Evolutionary conservation across 2,888 invertebrate genomes (phyloP).

Genomic region (Anticlea derivata): DNA sequence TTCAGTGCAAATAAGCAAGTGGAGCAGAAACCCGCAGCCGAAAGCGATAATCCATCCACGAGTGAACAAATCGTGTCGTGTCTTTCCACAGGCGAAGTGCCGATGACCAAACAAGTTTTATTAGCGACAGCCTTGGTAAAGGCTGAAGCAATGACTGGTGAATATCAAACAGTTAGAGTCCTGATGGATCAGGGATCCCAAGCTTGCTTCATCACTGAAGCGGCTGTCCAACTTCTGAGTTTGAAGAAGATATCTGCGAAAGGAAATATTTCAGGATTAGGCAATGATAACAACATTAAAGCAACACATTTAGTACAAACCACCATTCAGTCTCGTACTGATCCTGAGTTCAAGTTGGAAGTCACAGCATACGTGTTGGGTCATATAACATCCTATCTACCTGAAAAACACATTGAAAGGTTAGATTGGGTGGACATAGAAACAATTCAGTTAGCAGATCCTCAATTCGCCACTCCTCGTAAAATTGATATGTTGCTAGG

Average conservation of each 20-base stretch:
- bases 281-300: not conserved
- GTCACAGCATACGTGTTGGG: not conserved
- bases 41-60: not conserved
- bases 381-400: not conserved
- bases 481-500: conserved; percentile 1
- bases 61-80: not conserved
- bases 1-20: not conserved
- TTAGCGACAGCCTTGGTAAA: conserved; percentile 1
- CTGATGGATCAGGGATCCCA: conserved; percentile 6
- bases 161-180: not conserved
- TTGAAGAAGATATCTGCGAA: not conserved
- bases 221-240: not conserved
- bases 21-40: not conserved
- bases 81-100: not conserved
- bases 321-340: not conserved
- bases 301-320: not conserved
- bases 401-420: not conserved
- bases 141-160: not conserved
- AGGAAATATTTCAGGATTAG: not conserved
- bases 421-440: not conserved
- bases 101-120: not conserved
- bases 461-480: not conserved
- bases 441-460: not conserved
- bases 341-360: not conserved
- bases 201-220: conserved; percentile 3